Evolutionary conservation across 2,797 vertebrate genomes (phyloP).

Genomic region (Jordanella pulchra): DNA sequence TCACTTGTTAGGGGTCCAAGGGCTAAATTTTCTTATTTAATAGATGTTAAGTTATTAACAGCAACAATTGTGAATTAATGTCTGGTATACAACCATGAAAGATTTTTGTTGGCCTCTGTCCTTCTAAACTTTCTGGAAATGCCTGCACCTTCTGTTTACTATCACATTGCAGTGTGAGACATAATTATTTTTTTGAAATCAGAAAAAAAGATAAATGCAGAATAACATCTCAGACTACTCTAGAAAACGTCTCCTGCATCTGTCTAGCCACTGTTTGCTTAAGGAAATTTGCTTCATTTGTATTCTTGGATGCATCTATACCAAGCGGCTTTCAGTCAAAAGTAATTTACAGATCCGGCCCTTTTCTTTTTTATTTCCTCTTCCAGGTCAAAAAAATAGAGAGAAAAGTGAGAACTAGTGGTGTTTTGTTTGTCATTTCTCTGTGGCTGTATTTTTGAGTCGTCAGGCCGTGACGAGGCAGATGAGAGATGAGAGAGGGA

Average conservation of each 20-base stretch:
- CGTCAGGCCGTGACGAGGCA: constrained; percentile 71
- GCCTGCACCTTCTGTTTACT: constrained; percentile 3
- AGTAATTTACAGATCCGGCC: constrained; percentile 57
- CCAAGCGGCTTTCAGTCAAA: constrained; percentile 64
- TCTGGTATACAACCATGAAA: not conserved
- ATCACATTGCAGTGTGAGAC: not conserved
- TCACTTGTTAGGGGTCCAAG: too few species aligned
- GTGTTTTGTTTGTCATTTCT: constrained; percentile 58
- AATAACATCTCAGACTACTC: constrained; percentile 1
- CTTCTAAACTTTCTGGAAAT: not conserved
- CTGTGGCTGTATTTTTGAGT: constrained; percentile 69
- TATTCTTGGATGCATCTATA: constrained; percentile 67
- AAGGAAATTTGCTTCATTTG: constrained; percentile 73
- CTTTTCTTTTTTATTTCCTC: constrained; percentile 10
- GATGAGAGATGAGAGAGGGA: constrained; percentile 64
- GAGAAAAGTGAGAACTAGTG: constrained; percentile 23
- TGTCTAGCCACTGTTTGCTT: constrained; percentile 69
- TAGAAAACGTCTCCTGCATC: constrained; percentile 38
- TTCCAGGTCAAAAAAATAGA: constrained; percentile 13
- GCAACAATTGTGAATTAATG: not conserved
- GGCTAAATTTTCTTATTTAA: not conserved
- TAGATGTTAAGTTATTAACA: not conserved
- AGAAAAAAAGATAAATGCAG: not conserved
- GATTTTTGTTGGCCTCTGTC: not conserved
- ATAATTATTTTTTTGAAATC: constrained; percentile 3